phyloP scores from a whole-genome alignment of 2,888 invertebrate genomes.

The Amitus sp. region DNA sequence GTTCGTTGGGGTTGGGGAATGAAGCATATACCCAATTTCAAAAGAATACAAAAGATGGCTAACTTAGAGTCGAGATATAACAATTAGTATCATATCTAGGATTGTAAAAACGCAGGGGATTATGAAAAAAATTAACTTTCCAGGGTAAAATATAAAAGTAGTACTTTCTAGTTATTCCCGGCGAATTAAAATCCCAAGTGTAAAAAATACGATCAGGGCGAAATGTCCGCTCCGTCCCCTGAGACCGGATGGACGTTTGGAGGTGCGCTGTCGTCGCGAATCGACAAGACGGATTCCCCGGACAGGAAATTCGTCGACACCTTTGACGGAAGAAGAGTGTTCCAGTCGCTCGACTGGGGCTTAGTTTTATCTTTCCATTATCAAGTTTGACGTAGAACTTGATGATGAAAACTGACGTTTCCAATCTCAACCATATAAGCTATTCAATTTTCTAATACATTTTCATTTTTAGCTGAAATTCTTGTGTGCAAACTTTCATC shows the following conservation, averaged over 20 bases:
- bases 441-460: no score
- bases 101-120: no score
- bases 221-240: slow-evolving; percentile 44
- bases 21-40: no score
- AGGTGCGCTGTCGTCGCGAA: slow-evolving; percentile 52
- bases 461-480: no score
- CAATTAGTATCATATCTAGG: no score
- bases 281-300: slow-evolving; percentile 51
- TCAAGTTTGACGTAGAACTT: neutral
- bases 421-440: no score
- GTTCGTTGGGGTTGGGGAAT: neutral
- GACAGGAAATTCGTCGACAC: slow-evolving; percentile 41
- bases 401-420: no score
- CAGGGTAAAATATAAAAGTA: no score
- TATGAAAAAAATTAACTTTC: no score
- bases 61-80: no score
- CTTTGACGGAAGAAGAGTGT: slow-evolving; percentile 33
- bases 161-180: neutral
- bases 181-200: slow-evolving; percentile 3
- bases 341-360: slow-evolving; percentile 18
- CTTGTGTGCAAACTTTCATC: no score
- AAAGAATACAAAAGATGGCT: no score
- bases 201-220: neutral
- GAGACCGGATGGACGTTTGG: slow-evolving; percentile 41
- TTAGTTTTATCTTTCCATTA: slow-evolving; percentile 28